phyloP scores from a whole-genome alignment of 2,888 invertebrate species.

The Graphium colonna region DNA sequence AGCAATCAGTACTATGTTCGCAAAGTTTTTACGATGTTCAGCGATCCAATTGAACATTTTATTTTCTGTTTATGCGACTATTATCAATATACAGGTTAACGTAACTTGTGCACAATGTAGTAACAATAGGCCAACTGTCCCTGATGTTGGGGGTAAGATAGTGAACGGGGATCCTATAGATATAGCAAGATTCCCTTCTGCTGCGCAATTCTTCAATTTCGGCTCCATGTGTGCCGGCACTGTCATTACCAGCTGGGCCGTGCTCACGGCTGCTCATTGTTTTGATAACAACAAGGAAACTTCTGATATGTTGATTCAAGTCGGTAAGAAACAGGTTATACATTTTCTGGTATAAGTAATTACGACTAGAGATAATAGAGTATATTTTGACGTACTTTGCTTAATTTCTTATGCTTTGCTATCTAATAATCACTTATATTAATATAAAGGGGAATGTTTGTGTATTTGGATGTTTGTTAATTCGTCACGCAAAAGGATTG shows the following conservation, averaged over 20 bases:
- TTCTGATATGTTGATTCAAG: constrained; percentile 45
- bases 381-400: too few relatives aligned
- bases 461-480: too few relatives aligned
- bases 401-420: too few relatives aligned
- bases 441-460: too few relatives aligned
- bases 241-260: constrained; percentile 50
- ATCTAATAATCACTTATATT: too few relatives aligned
- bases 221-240: constrained; percentile 53
- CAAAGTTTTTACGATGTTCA: constrained; percentile 17
- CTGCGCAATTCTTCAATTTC: constrained; percentile 50
- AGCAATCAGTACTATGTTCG: constrained; percentile 4
- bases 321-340: constrained; percentile 41
- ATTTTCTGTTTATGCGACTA: constrained; percentile 5
- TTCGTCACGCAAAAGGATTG: too few relatives aligned
- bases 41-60: constrained; percentile 5
- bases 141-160: constrained; percentile 37
- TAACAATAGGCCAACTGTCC: too few relatives aligned
- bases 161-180: constrained; percentile 44
- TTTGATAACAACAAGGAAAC: constrained; percentile 44
- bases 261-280: constrained; percentile 61
- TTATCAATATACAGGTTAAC: too few relatives aligned
- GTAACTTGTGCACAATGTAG: too few relatives aligned
- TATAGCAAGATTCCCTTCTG: constrained; percentile 44
- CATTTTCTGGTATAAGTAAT: neutral
- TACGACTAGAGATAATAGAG: too few relatives aligned